phyloP scores from a whole-genome alignment of 2,113 vertebrate genomes.

The Tragulus kanchil region DNA sequence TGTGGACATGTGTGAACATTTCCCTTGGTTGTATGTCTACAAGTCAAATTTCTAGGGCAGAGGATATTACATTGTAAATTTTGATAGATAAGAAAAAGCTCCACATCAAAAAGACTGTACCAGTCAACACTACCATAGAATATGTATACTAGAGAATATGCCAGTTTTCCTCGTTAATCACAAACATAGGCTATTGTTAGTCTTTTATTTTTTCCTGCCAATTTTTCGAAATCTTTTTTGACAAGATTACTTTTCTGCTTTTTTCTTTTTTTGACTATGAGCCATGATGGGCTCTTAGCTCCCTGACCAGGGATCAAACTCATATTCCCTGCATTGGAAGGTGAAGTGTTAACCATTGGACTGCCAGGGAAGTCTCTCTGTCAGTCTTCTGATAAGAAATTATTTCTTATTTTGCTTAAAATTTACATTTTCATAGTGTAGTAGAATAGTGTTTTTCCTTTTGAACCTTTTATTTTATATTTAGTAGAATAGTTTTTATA shows the following conservation, averaged over 20 bases:
- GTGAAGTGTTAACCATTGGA: background rate
- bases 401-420: background rate
- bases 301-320: background rate
- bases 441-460: background rate
- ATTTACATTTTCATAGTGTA: background rate
- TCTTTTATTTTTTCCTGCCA: background rate
- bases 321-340: background rate
- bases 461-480: background rate
- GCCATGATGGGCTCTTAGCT: background rate
- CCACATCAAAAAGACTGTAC: background rate
- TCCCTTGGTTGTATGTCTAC: background rate
- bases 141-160: background rate
- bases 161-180: background rate
- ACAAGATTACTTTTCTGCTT: background rate
- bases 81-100: conserved; percentile 34
- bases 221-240: background rate
- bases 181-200: background rate
- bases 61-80: conserved; percentile 7
- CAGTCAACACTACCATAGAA: background rate
- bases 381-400: background rate
- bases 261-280: background rate
- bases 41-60: conserved; percentile 56
- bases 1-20: background rate
- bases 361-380: background rate
- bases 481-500: background rate